A percentile compares a stretch with the other conserved stretches of the same genome.
Conservation (phyloP, 2,113 vertebrate species). For the Scomber colias region DNA sequence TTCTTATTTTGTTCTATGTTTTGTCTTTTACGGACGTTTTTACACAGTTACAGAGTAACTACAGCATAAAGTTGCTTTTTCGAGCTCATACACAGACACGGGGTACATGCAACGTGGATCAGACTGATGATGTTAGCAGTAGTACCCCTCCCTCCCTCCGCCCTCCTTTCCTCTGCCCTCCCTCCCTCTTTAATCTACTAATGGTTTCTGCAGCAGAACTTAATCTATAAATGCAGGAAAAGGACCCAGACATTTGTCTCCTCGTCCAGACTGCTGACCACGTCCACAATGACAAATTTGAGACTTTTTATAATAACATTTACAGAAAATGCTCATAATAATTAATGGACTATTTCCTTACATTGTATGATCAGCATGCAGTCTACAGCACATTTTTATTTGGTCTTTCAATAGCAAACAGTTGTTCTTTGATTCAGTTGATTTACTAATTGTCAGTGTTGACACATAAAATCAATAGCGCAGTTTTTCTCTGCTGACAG, state of each 20-base stretch:
- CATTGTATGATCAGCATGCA: too few species aligned
- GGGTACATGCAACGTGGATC: slow-evolving; percentile 5
- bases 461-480: background rate
- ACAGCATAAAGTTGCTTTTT: background rate
- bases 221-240: slow-evolving; percentile 60
- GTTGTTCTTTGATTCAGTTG: background rate
- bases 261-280: slow-evolving; percentile 33
- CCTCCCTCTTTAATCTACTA: slow-evolving; percentile 66
- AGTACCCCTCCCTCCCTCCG: background rate
- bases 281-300: background rate
- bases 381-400: too few species aligned
- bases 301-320: too few species aligned
- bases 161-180: too few species aligned
- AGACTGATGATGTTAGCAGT: slow-evolving; percentile 57
- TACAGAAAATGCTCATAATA: too few species aligned
- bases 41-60: background rate
- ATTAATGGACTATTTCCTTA: too few species aligned
- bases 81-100: background rate
- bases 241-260: slow-evolving; percentile 16
- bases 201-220: slow-evolving; percentile 64
- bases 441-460: background rate
- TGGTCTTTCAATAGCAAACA: too few species aligned
- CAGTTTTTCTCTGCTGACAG: background rate
- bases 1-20: background rate
- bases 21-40: background rate